Evolutionary conservation across 2,888 invertebrate genomes (phyloP), one percentile per base, ranked within the genome.

Genomic region (Osmoderma eremita): DNA sequence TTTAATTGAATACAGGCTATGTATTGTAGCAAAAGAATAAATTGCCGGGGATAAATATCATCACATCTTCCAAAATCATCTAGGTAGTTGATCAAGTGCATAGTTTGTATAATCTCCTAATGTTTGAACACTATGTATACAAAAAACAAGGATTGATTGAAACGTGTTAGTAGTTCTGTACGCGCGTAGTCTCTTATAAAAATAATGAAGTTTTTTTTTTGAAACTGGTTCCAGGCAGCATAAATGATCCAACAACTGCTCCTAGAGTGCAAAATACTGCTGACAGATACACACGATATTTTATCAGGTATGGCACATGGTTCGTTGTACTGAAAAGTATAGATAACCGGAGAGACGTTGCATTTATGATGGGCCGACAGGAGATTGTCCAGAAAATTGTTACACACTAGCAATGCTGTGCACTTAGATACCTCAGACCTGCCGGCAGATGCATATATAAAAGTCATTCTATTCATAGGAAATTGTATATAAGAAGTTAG

Each of bases 101-200:
- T 69, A 72, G 48, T 71, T 68, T 18, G 71, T 70, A 38, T 72
- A 71, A 36, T 71, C 71, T 30, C 71, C 61, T 6, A 72, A 13
- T 18, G 67, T 65, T 50, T 69, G 67, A 1, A 71, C 69, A 8
- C 69, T 54, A 22, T 72, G 71, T 24, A 72, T 56, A 69, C 71
- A 72, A 54, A 71, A 71, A n/a, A 63, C 64, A 8, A 56, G 13
- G 17, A 70, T 13, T 0, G 45, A 20, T 39, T 69, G 53, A 38
- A 61, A 8, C 3, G 22, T 15, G 58, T 54, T 10, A 63, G 5
- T n/a, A 64, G 8, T 36, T 69, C 56, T 2, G 30, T 17, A 67
- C 6, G 2, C 39, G 3, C 15, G 41, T 65, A 3, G 61, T 50
- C 18, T 63, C 36, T 42, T 65, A 15, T 12, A 67, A 36, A 18